Conservation (phyloP, 2,113 vertebrate genomes). For the Prionailurus bengalensis region DNA sequence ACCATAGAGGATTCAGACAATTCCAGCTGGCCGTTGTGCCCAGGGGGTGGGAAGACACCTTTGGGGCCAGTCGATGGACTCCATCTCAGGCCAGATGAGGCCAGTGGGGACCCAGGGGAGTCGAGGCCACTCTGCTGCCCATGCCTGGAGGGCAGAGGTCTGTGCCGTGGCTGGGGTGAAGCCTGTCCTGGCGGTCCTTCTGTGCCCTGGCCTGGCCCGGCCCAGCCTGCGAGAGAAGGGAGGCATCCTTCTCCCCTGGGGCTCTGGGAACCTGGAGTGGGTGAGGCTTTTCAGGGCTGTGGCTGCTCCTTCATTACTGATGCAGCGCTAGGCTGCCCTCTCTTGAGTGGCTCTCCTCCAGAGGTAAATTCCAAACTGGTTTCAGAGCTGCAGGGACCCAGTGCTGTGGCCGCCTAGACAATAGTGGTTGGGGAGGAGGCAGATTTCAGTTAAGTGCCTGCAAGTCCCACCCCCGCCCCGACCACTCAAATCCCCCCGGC, state of each 20-base stretch:
- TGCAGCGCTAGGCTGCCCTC: background rate
- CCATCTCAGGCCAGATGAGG: background rate
- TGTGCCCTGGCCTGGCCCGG: background rate
- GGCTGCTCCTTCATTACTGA: constrained; percentile 12
- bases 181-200: background rate
- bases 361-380: constrained; percentile 43
- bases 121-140: background rate
- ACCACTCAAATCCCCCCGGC: fast-evolving
- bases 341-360: constrained; percentile 34
- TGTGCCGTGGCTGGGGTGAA: background rate
- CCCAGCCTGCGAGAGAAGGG: background rate
- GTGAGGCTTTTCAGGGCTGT: background rate
- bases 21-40: background rate
- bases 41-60: background rate
- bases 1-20: background rate
- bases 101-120: background rate
- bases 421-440: background rate
- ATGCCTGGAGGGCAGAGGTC: background rate
- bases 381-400: background rate
- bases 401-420: background rate
- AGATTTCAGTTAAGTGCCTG: background rate
- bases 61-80: background rate
- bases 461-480: background rate
- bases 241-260: background rate
- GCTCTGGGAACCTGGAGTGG: background rate